Evolutionary conservation across 2,888 invertebrate species (phyloP), one percentile per base, ranked within the genome.

Genomic region (Nomada ruficornis): DNA sequence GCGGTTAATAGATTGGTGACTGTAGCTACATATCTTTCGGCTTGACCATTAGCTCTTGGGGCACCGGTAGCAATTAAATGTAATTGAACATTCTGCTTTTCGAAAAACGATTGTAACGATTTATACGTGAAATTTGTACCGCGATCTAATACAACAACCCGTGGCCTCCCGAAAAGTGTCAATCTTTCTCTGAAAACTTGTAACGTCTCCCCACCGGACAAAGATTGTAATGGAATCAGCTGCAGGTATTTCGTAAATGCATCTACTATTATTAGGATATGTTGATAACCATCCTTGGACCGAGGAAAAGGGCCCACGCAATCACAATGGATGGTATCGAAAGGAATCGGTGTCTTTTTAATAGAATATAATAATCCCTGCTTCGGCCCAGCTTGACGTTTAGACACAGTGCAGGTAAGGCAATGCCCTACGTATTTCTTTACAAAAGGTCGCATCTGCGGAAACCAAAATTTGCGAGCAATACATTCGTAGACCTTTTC

Each of bases 121-220:
- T 29, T 29, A 26, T 15, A 59, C 0, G 57, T 59, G 15, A 73
- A 73, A n/a, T 63, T 63, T 11, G 57, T 64, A 0, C 26, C 64
- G 1, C 64, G 36, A 42, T 73, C 64, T 15, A 44, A 11, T 2
- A 73, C 47, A n/a, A 64, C n/a, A 0, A 64, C 26, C 2, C 72
- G 63, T 2, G 72, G 72, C 13, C 18, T 64, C 11, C 72, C 63
- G 57, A 72, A 72, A 1, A 72, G 15, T 2, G 71, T 72, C 2
- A 64, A 10, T 1, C 50, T 15, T 23, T 62, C 62, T 44, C 44
- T 63, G 44, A 63, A 63, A 1, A 42, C 29, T 29, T 59, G 57
- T 4, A 59, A 59, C 29, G 36, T 59, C 18, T 29, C 36, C 2
- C 4, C 36, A 11, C 18, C 36, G 20, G 23, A 23, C 9, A 29